Evolutionary conservation across 2,888 invertebrate genomes (phyloP).

Genomic region (Falcaria lacertinaria): DNA sequence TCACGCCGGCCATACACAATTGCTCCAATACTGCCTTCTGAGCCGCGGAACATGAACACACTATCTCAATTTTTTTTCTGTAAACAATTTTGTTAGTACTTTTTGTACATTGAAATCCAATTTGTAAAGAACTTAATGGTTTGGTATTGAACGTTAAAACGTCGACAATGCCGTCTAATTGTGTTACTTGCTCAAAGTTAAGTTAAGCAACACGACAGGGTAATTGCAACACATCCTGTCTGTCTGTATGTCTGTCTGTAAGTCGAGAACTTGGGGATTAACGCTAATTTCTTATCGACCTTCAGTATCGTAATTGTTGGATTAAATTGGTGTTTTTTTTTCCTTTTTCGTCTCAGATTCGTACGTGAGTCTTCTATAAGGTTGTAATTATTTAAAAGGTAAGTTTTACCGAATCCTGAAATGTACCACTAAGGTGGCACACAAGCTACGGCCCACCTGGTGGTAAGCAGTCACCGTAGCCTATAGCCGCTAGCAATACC

Average conservation of each 20-base stretch:
- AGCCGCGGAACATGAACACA: too few species aligned
- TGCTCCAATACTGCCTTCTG: too few species aligned
- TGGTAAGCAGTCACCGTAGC: too few species aligned
- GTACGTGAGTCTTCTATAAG: not conserved
- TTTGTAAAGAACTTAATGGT: not conserved
- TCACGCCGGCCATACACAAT: too few species aligned
- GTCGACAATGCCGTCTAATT: slow-evolving; percentile 27
- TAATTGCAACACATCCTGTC: slow-evolving; percentile 66
- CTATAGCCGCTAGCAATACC: too few species aligned
- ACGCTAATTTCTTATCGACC: slow-evolving; percentile 36
- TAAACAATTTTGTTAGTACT: too few species aligned
- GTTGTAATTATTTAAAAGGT: not conserved
- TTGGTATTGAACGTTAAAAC: slow-evolving; percentile 2
- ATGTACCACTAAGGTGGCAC: too few species aligned
- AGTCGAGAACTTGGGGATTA: slow-evolving; percentile 26
- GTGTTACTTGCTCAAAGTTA: slow-evolving; percentile 37
- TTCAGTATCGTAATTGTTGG: slow-evolving; percentile 46
- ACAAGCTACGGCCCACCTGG: too few species aligned
- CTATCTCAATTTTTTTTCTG: too few species aligned
- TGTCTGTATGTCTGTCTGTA: slow-evolving; percentile 37
- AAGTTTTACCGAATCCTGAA: too few species aligned
- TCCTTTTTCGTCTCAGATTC: not conserved
- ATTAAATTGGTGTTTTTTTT: slow-evolving; percentile 5
- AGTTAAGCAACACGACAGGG: slow-evolving; percentile 46
- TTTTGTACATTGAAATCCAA: not conserved